Evolutionary conservation across 2,888 invertebrate genomes (phyloP).

Genomic region (Polyommatus iphigenia): DNA sequence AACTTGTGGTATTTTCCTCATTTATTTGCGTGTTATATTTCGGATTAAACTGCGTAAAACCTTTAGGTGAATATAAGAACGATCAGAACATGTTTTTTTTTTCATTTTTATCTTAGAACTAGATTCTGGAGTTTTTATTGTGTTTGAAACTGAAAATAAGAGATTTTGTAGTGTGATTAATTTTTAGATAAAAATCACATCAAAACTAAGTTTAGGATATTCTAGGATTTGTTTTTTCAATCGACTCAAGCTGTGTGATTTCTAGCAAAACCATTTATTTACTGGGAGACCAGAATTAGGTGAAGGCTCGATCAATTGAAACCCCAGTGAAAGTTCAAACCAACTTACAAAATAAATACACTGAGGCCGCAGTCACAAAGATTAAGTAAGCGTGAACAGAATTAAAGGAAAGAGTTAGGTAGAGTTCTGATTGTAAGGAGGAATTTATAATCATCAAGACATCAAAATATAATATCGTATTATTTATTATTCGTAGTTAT

Average conservation of each 20-base stretch:
- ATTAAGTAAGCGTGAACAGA: neutral
- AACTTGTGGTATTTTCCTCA: constrained; percentile 1
- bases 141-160: no score
- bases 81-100: no score
- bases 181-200: no score
- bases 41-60: no score
- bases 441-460: no score
- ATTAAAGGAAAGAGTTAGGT: neutral
- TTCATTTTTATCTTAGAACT: no score
- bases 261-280: neutral
- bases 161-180: no score
- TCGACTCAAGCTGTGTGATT: neutral
- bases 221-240: neutral
- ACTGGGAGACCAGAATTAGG: neutral
- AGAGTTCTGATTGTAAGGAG: no score
- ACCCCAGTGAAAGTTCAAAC: constrained; percentile 10
- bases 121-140: no score
- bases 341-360: constrained; percentile 19
- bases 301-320: constrained; percentile 5
- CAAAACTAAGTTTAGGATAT: neutral
- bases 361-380: neutral
- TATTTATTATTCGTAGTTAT: no score
- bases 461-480: no score
- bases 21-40: neutral
- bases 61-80: no score